phyloP scores from a whole-genome alignment of 2,113 vertebrate genomes.

The Atlantisia rogersi region DNA sequence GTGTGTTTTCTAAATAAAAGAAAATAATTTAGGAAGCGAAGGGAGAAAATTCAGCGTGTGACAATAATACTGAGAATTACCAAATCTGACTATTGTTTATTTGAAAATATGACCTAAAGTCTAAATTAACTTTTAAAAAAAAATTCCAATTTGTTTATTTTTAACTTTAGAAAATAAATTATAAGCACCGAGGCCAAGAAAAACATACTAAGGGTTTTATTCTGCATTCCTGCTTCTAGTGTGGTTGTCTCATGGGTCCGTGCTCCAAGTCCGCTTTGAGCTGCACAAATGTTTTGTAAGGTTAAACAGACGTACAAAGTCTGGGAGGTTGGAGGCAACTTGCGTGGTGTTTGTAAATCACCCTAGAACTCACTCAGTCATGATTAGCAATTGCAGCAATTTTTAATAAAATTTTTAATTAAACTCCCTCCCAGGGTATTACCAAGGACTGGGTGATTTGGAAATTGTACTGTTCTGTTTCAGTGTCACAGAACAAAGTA shows the following conservation, averaged over 20 bases:
- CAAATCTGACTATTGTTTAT: neutral
- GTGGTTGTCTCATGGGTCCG: neutral
- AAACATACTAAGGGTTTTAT: neutral
- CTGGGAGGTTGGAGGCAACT: neutral
- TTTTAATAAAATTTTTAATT: neutral
- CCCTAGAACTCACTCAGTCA: neutral
- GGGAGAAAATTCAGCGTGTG: neutral
- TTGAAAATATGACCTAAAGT: neutral
- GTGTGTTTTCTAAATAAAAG: neutral
- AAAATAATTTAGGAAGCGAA: neutral
- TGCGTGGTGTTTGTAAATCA: neutral
- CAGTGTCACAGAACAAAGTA: neutral
- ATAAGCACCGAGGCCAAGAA: neutral
- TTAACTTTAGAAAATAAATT: neutral
- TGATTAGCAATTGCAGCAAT: neutral
- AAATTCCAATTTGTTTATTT: neutral
- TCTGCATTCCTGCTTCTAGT: neutral
- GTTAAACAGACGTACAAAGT: neutral
- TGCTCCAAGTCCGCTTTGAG: neutral
- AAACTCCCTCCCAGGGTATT: neutral
- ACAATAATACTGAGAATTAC: neutral
- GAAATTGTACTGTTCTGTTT: neutral
- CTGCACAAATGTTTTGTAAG: neutral
- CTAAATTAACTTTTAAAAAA: neutral
- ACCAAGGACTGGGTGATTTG: too few relatives aligned